Conservation (phyloP, 2,888 invertebrate genomes). For the Xiphydria camelus region DNA sequence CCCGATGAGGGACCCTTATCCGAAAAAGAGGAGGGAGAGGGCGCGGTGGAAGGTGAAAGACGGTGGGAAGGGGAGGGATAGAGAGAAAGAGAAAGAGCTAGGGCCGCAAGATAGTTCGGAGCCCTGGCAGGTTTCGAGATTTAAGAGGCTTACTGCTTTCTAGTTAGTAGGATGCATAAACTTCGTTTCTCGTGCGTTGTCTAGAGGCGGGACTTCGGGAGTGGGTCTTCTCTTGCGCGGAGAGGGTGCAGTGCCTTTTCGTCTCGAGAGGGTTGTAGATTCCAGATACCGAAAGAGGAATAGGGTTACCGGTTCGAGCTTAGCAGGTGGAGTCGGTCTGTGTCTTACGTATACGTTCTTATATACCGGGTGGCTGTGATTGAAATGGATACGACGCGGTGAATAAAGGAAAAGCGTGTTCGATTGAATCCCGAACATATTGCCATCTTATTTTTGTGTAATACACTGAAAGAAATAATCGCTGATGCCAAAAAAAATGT, state of each 20-base stretch:
- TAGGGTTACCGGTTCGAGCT: slow-evolving; percentile 39
- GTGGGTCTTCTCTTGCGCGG: slow-evolving; percentile 29
- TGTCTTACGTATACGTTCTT: too few relatives aligned
- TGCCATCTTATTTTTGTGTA: too few relatives aligned
- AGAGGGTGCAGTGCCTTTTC: slow-evolving; percentile 21
- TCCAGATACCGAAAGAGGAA: slow-evolving; percentile 39
- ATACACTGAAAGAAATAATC: too few relatives aligned
- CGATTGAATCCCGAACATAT: too few relatives aligned
- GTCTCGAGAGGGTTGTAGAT: slow-evolving; percentile 32
- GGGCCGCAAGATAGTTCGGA: slow-evolving; percentile 12
- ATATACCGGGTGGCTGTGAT: too few relatives aligned
- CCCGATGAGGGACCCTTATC: too few relatives aligned
- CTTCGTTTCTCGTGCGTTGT: slow-evolving; percentile 31
- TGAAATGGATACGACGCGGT: too few relatives aligned
- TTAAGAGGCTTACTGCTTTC: slow-evolving; percentile 33
- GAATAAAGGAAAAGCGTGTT: too few relatives aligned
- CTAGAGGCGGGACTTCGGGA: slow-evolving; percentile 32
- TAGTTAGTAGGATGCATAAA: slow-evolving; percentile 26
- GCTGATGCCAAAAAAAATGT: too few relatives aligned
- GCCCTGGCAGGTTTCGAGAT: slow-evolving; percentile 27
- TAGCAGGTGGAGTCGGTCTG: slow-evolving; percentile 43
- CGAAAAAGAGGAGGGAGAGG: too few relatives aligned
- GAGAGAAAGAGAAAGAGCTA: background rate
- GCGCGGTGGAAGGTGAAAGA: too few relatives aligned
- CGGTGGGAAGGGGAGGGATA: too few relatives aligned